Percentiles rank a stretch among this genome's conserved stretches.
Evolutionary conservation across 2,113 vertebrate species (phyloP).

Genomic region (Lanius ludovicianus): DNA sequence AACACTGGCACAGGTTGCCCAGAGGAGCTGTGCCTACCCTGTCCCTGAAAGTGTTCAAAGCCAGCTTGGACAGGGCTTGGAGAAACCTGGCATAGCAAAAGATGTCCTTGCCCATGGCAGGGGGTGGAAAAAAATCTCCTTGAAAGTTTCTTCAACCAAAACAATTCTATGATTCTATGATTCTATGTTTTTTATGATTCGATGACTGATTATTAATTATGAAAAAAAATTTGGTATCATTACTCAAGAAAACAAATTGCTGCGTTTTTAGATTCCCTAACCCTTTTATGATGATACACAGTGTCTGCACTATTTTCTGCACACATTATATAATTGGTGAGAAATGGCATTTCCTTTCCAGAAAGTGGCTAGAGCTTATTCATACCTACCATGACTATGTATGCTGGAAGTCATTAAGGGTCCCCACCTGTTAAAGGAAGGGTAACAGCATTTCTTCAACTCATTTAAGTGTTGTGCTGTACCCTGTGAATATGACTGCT

Average conservation of each 20-base stretch:
- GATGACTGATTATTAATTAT: not conserved
- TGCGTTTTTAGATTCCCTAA: not conserved
- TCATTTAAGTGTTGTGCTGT: not conserved
- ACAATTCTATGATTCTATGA: not conserved
- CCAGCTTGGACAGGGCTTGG: not conserved
- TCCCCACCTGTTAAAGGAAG: not conserved
- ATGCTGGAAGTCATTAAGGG: not conserved
- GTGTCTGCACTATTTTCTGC: not conserved
- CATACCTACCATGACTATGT: not conserved
- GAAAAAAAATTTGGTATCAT: too few relatives aligned
- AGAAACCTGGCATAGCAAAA: rapidly evolving
- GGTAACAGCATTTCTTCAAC: not conserved
- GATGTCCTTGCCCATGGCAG: not conserved
- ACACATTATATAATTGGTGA: not conserved
- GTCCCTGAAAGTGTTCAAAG: not conserved
- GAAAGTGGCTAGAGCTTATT: not conserved
- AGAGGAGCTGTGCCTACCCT: not conserved
- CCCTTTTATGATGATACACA: not conserved
- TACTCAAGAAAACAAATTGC: not conserved
- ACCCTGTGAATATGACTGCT: not conserved
- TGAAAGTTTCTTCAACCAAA: not conserved
- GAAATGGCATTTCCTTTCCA: not conserved
- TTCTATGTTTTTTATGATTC: not conserved
- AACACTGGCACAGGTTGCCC: not conserved
- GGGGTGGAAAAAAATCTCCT: too few relatives aligned